Evolutionary conservation across 2,888 invertebrate species (phyloP).

Genomic region (Dioctria linearis): DNA sequence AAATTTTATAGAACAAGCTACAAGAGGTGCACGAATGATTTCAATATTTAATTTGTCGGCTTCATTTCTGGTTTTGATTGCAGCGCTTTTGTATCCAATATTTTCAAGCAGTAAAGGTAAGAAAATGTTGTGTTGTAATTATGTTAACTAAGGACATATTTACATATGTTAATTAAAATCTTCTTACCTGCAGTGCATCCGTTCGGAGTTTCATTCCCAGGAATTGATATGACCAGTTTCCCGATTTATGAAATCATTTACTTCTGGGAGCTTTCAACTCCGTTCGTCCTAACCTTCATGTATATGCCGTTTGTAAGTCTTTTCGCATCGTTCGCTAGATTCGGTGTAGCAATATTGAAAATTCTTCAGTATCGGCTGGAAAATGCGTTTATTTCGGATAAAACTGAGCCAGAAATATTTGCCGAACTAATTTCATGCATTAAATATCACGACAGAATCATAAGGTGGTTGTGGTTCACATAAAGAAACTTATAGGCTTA

Average conservation of each 20-base stretch:
- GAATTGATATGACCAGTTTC: constrained; percentile 63
- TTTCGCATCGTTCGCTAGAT: constrained; percentile 66
- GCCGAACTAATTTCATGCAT: constrained; percentile 63
- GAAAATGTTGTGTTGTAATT: neutral
- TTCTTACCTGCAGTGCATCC: constrained; percentile 57
- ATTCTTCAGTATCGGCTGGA: constrained; percentile 63
- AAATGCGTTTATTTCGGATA: constrained; percentile 57
- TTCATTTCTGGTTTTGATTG: constrained; percentile 63
- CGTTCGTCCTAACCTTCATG: constrained; percentile 63
- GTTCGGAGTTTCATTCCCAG: constrained; percentile 65
- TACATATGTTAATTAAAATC: neutral
- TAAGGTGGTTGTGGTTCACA: constrained; percentile 61
- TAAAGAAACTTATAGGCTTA: neutral
- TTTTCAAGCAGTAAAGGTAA: constrained; percentile 57
- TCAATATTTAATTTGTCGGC: constrained; percentile 65
- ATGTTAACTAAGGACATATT: too few species aligned
- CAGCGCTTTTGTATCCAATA: constrained; percentile 63
- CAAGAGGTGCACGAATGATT: constrained; percentile 62
- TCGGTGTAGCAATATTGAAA: constrained; percentile 64
- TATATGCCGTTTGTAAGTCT: constrained; percentile 67
- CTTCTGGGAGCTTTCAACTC: constrained; percentile 63
- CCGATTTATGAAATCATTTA: constrained; percentile 67
- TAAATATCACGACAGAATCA: constrained; percentile 65
- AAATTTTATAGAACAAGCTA: constrained; percentile 60
- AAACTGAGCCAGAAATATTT: constrained; percentile 60